Evolutionary conservation across 2,797 vertebrate species (phyloP).

Genomic region (Ara ararauna): DNA sequence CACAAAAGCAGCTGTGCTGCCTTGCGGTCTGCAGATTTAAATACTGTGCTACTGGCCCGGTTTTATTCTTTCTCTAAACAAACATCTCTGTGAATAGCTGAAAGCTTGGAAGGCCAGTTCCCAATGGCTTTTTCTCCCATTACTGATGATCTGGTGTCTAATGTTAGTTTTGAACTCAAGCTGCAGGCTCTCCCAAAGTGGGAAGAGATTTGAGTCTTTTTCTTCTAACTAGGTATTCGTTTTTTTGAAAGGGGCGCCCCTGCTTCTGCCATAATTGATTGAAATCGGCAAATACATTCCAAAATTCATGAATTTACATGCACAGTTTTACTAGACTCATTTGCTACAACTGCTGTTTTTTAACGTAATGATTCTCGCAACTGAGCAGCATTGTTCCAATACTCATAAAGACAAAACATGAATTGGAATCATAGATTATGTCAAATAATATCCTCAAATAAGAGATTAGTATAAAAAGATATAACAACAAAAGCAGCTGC

Average conservation of each 20-base stretch:
- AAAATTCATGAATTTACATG: neutral
- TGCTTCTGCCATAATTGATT: neutral
- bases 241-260: neutral
- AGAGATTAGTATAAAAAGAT: neutral
- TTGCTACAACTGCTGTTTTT: neutral
- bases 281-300: neutral
- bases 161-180: neutral
- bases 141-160: neutral
- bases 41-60: neutral
- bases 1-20: neutral
- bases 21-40: neutral
- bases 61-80: neutral
- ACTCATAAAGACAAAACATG: neutral
- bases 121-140: neutral
- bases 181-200: neutral
- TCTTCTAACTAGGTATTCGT: neutral
- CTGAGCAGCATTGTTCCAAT: neutral
- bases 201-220: neutral
- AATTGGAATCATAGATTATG: neutral
- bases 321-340: fast-evolving
- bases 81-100: neutral
- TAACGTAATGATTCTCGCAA: neutral
- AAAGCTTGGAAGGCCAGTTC: neutral
- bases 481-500: neutral
- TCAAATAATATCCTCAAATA: neutral